Conservation (phyloP, 2,888 invertebrate species). For the Epinotia demarniana region DNA sequence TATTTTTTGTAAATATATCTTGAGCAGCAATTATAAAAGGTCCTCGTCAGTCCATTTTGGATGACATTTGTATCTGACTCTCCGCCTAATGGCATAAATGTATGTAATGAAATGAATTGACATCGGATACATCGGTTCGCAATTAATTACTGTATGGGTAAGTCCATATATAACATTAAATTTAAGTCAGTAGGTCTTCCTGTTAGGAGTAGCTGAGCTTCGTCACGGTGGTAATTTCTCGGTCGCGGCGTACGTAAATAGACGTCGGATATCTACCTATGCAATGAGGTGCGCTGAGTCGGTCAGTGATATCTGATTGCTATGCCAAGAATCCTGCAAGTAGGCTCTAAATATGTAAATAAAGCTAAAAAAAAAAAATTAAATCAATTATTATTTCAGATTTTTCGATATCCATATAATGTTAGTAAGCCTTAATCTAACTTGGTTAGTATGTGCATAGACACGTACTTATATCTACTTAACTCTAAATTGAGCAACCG, state of each 20-base stretch:
- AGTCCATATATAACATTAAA: neutral
- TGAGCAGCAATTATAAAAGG: no score
- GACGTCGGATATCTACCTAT: conserved; percentile 13
- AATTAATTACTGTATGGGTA: neutral
- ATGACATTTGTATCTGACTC: neutral
- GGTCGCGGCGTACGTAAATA: conserved; percentile 29
- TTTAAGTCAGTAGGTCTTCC: neutral
- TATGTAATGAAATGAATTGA: neutral
- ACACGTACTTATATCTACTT: no score
- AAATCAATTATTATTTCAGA: no score
- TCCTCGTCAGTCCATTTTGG: neutral
- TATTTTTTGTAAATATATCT: no score
- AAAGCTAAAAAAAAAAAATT: no score
- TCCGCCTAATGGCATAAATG: neutral
- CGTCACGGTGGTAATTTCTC: conserved; percentile 26
- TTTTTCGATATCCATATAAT: no score
- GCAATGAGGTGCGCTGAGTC: conserved; percentile 7
- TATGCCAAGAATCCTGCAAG: conserved; percentile 32
- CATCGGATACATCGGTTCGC: neutral
- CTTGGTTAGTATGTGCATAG: no score
- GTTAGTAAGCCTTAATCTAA: no score
- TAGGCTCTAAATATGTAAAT: conserved; percentile 13
- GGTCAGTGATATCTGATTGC: conserved; percentile 13
- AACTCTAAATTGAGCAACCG: no score
- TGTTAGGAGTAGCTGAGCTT: neutral